Conservation (phyloP, 2,113 vertebrate genomes). For the Melanerpes formicivorus region DNA sequence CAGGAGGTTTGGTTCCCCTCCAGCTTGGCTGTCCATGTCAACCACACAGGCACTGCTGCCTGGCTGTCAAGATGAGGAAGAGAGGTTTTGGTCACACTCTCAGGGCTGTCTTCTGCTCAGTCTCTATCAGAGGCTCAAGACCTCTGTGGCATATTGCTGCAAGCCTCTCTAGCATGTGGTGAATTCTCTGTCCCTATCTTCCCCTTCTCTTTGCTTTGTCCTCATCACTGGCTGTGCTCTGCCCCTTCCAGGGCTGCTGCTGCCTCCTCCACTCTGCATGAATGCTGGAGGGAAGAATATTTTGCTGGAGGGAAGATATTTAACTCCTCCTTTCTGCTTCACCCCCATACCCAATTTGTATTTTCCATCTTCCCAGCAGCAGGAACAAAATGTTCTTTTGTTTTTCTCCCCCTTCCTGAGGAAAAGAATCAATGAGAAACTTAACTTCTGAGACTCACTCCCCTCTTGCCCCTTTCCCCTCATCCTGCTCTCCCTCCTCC, state of each 20-base stretch:
- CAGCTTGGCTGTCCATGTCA: background rate
- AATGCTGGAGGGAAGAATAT: background rate
- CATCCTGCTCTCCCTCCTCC: background rate
- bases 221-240: background rate
- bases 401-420: background rate
- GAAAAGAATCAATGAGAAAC: background rate
- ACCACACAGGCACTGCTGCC: accelerated
- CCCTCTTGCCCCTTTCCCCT: background rate
- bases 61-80: background rate
- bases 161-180: background rate
- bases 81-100: background rate
- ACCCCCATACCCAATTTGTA: accelerated
- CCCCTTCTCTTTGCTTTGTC: background rate
- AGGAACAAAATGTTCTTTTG: background rate
- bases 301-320: background rate
- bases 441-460: background rate
- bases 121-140: background rate
- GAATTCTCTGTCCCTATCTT: background rate
- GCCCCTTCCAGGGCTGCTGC: background rate
- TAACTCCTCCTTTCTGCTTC: background rate
- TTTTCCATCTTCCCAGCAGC: background rate
- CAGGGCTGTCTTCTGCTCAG: background rate
- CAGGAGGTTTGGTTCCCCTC: background rate
- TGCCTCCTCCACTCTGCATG: background rate
- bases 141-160: background rate